A percentile compares a stretch with the other conserved stretches of the same genome.
phyloP scores from a whole-genome alignment of 2,888 invertebrate species.

The Phasia obesa region DNA sequence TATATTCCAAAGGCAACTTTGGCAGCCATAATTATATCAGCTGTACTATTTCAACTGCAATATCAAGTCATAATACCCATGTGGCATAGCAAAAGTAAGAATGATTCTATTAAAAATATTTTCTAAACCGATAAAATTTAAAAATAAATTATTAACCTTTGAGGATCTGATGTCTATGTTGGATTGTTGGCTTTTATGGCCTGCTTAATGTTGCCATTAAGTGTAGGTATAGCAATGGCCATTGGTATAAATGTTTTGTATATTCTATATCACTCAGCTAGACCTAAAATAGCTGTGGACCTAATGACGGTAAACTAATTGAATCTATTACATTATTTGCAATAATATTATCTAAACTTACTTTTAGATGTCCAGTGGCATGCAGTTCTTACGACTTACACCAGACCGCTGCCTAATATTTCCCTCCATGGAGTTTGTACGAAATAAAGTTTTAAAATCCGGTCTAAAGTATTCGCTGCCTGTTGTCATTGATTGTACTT shows the following conservation, averaged over 20 bases:
- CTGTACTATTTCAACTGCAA: slow-evolving; percentile 95
- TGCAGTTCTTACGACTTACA: slow-evolving; percentile 90
- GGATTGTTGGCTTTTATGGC: slow-evolving; percentile 93
- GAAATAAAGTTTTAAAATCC: slow-evolving; percentile 91
- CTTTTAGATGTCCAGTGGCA: slow-evolving; percentile 85
- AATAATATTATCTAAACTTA: slow-evolving; percentile 3
- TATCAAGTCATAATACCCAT: slow-evolving; percentile 91
- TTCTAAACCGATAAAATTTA: neutral
- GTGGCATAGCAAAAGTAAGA: slow-evolving; percentile 92
- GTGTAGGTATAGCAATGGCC: slow-evolving; percentile 93
- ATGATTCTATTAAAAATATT: neutral
- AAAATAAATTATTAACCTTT: slow-evolving; percentile 62
- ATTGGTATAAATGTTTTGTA: slow-evolving; percentile 91
- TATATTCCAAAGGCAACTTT: slow-evolving; percentile 93
- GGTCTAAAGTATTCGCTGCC: slow-evolving; percentile 86
- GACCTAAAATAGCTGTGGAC: slow-evolving; percentile 92
- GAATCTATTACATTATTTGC: neutral
- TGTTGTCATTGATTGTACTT: slow-evolving; percentile 93
- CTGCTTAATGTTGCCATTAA: slow-evolving; percentile 91
- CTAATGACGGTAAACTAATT: slow-evolving; percentile 85
- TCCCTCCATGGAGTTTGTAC: slow-evolving; percentile 94
- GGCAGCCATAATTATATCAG: slow-evolving; percentile 94
- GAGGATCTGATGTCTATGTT: slow-evolving; percentile 93
- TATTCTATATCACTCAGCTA: slow-evolving; percentile 93
- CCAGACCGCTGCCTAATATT: slow-evolving; percentile 95